Conservation (phyloP, 2,113 vertebrate species). For the Pitta sordida region DNA sequence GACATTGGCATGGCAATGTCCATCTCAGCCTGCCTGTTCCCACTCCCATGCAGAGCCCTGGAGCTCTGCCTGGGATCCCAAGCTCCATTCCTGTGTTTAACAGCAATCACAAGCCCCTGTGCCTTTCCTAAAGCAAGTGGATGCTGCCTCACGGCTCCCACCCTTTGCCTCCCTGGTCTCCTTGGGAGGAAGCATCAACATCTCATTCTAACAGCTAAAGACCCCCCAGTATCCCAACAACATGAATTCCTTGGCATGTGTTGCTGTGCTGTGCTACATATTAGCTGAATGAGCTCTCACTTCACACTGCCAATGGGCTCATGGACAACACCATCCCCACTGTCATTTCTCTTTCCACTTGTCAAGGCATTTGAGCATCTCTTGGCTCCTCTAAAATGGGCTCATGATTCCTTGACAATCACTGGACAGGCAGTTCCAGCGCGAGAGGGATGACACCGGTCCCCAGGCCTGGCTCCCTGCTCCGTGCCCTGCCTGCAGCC, state of each 20-base stretch:
- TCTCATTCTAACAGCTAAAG: not conserved
- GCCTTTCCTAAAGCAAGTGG: not conserved
- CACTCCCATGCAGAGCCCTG: not conserved
- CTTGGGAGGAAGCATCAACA: not conserved
- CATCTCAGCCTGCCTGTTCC: not conserved
- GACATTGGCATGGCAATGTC: not conserved
- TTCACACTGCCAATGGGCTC: not conserved
- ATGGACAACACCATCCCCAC: not conserved
- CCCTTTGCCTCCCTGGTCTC: not conserved
- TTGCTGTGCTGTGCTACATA: not conserved
- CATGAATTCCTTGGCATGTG: not conserved
- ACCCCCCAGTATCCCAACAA: not conserved
- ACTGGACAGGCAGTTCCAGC: not conserved
- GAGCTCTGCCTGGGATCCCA: not conserved
- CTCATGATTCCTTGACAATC: not conserved
- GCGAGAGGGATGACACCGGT: rapidly evolving
- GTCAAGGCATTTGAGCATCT: not conserved
- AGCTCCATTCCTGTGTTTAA: not conserved
- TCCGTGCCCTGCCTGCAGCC: not conserved
- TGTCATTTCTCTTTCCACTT: not conserved
- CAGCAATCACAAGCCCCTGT: not conserved
- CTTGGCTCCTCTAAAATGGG: not conserved
- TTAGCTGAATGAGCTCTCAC: not conserved
- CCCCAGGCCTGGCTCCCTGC: not conserved
- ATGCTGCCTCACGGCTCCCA: not conserved